A percentile compares a stretch with the other conserved stretches of the same genome.
Evolutionary conservation across 2,113 vertebrate genomes (phyloP).

Genomic region (Oncorhynchus kisutch): DNA sequence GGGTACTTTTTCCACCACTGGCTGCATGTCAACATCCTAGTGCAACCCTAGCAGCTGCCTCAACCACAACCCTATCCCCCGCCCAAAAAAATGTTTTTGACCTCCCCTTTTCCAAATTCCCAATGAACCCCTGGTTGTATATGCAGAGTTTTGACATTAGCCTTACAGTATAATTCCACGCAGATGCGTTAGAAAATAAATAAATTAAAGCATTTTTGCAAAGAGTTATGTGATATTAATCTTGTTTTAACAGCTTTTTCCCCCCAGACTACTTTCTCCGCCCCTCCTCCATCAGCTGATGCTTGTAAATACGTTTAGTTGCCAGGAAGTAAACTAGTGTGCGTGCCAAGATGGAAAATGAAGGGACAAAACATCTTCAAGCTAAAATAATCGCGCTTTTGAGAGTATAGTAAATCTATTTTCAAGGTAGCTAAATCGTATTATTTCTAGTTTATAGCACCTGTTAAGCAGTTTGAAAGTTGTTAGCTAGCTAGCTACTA

Average conservation of each 20-base stretch:
- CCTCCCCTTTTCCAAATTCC: too few species aligned
- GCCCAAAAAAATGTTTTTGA: too few species aligned
- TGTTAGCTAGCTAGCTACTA: conserved; percentile 15
- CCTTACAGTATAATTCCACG: too few species aligned
- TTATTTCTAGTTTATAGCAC: background rate
- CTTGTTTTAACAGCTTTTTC: background rate
- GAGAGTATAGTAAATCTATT: conserved; percentile 43
- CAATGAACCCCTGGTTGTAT: too few species aligned
- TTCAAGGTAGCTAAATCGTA: background rate
- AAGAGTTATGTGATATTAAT: too few species aligned
- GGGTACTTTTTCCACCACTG: too few species aligned
- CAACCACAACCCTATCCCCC: too few species aligned
- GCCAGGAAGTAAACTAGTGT: conserved; percentile 66
- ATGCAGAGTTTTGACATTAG: too few species aligned
- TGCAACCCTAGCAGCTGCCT: too few species aligned
- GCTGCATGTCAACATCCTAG: too few species aligned
- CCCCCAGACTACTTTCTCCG: background rate
- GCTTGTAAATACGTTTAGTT: conserved; percentile 42
- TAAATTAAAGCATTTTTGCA: too few species aligned
- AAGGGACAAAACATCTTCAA: conserved; percentile 24
- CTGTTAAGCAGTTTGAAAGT: conserved; percentile 33
- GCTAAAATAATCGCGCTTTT: conserved; percentile 10
- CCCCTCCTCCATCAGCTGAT: conserved; percentile 71
- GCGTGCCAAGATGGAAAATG: conserved; percentile 45
- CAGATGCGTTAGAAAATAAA: too few species aligned